phyloP scores from a whole-genome alignment of 2,113 vertebrate genomes.

The Carassius gibelio region DNA sequence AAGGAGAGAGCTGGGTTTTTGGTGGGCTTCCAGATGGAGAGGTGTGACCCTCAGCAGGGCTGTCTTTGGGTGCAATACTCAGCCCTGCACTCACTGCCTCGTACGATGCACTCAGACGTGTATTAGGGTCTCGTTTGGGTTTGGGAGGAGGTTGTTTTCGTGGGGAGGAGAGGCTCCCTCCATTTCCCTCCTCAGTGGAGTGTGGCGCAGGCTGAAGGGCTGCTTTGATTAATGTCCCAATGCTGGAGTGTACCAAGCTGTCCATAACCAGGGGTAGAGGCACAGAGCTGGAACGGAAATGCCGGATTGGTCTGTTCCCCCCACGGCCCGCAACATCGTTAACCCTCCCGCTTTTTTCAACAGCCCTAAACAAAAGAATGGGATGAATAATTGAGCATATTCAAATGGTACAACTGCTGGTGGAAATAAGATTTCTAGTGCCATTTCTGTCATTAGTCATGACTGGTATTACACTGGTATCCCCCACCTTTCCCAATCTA shows the following conservation, averaged over 20 bases:
- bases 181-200: slow-evolving; percentile 77
- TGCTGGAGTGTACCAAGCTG: slow-evolving; percentile 74
- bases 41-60: slow-evolving; percentile 80
- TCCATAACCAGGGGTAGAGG: slow-evolving; percentile 80
- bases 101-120: slow-evolving; percentile 92
- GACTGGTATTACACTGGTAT: background rate
- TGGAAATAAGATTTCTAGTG: background rate
- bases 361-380: slow-evolving; percentile 73
- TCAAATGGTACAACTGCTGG: slow-evolving; percentile 55
- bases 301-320: slow-evolving; percentile 73
- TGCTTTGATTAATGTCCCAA: slow-evolving; percentile 80
- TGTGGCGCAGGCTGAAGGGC: slow-evolving; percentile 81
- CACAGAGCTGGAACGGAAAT: slow-evolving; percentile 80
- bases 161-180: slow-evolving; percentile 81
- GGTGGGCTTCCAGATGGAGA: slow-evolving; percentile 75
- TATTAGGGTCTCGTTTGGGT: slow-evolving; percentile 95
- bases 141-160: slow-evolving; percentile 97
- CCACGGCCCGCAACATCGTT: slow-evolving; percentile 69
- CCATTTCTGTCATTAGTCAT: background rate
- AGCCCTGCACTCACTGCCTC: slow-evolving; percentile 93
- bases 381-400: slow-evolving; percentile 63
- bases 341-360: slow-evolving; percentile 79
- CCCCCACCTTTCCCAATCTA: background rate
- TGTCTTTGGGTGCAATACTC: slow-evolving; percentile 83
- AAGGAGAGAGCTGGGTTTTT: slow-evolving; percentile 74